These are phyloP conservation scores for Acleris cristana DNA, from an alignment of 2,888 invertebrate genomes.

Conservation along the genomic window DNA sequence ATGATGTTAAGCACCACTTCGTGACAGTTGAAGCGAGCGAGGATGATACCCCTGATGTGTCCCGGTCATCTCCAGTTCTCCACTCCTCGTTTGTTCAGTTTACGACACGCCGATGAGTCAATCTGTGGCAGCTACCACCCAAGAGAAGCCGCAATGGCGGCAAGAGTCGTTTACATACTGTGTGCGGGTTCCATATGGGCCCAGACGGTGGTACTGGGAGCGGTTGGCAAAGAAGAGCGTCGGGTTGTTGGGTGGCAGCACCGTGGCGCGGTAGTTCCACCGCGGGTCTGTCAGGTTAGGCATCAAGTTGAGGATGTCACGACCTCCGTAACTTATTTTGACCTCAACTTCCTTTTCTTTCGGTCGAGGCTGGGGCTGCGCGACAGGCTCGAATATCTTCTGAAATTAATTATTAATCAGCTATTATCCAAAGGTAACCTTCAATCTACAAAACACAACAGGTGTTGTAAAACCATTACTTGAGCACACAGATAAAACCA, in stretches of 20 bases:
- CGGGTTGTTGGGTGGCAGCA: slow-evolving; percentile 82
- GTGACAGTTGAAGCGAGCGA: slow-evolving; percentile 57
- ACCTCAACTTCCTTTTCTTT: slow-evolving; percentile 66
- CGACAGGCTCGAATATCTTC: slow-evolving; percentile 75
- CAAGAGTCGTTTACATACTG: slow-evolving; percentile 84
- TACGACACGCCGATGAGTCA: slow-evolving; percentile 63
- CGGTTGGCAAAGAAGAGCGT: slow-evolving; percentile 85
- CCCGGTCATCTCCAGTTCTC: slow-evolving; percentile 71
- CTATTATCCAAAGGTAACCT: slow-evolving; percentile 1
- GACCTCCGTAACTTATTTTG: slow-evolving; percentile 77
- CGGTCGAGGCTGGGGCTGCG: slow-evolving; percentile 75
- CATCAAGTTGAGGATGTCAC: slow-evolving; percentile 85
- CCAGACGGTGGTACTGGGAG: slow-evolving; percentile 85
- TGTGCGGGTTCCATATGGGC: slow-evolving; percentile 80
- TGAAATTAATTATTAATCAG: slow-evolving; percentile 53
- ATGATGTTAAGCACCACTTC: slow-evolving; percentile 56
- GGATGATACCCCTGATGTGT: slow-evolving; percentile 69
- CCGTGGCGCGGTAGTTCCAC: slow-evolving; percentile 83
- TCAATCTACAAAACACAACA: slow-evolving; percentile 1
- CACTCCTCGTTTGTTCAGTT: slow-evolving; percentile 69
- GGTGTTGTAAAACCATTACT: slow-evolving; percentile 8
- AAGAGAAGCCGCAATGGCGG: slow-evolving; percentile 78
- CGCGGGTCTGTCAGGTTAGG: slow-evolving; percentile 79
- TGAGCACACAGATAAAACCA: slow-evolving; percentile 21
- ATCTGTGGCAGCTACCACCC: slow-evolving; percentile 78